phyloP scores from a whole-genome alignment of 2,888 invertebrate species.

The Andrena dorsata region DNA sequence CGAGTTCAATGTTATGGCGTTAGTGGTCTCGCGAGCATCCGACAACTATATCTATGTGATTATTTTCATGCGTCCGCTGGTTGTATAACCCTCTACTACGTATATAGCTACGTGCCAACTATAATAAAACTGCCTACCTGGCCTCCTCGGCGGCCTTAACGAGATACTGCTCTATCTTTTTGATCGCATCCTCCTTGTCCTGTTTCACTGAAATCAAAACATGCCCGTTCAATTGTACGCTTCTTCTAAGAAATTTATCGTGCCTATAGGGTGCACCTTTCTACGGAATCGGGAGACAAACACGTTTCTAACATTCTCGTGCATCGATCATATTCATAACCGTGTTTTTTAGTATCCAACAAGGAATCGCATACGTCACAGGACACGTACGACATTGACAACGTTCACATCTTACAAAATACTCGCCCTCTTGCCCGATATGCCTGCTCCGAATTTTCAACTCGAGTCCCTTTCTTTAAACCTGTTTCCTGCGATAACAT shows the following conservation, averaged over 20 bases:
- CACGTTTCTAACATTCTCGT: not conserved
- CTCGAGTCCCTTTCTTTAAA: not conserved
- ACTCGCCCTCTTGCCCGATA: slow-evolving; percentile 17
- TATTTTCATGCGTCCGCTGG: slow-evolving; percentile 33
- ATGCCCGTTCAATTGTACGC: not conserved
- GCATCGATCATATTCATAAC: not conserved
- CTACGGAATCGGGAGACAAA: not conserved
- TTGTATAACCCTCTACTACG: not conserved
- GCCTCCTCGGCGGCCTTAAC: slow-evolving; percentile 77
- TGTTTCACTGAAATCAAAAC: slow-evolving; percentile 75
- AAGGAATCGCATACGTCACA: slow-evolving; percentile 9
- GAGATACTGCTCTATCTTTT: slow-evolving; percentile 76
- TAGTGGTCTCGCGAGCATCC: not conserved
- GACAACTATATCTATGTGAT: slow-evolving; percentile 1
- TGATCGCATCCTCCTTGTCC: slow-evolving; percentile 76
- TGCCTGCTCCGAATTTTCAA: not conserved
- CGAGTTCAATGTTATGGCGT: slow-evolving; percentile 48
- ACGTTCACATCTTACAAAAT: slow-evolving; percentile 3
- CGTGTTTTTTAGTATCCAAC: not conserved
- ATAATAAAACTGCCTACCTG: slow-evolving; percentile 68
- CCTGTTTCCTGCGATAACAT: slow-evolving; percentile 60
- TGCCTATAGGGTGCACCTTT: slow-evolving; percentile 3
- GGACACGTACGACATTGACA: slow-evolving; percentile 9
- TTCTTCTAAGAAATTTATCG: too few relatives aligned
- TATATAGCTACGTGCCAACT: slow-evolving; percentile 9